Evolutionary conservation across 2,113 vertebrate genomes (phyloP).

Genomic region (Sceloporus undulatus): DNA sequence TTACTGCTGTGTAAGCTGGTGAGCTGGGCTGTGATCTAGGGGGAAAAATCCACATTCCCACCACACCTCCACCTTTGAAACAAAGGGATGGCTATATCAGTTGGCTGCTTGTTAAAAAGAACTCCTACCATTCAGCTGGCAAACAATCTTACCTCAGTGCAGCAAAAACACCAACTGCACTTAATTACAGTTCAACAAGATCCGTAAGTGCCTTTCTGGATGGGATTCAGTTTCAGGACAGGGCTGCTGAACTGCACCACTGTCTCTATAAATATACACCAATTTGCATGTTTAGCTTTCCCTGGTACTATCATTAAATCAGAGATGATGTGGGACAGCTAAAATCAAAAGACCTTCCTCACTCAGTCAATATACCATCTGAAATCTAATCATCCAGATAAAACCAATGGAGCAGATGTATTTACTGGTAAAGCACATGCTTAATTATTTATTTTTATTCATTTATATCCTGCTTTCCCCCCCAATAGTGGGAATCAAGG

Average conservation of each 20-base stretch:
- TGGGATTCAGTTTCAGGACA: slow-evolving; percentile 13
- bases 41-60: not conserved
- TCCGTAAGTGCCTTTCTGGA: slow-evolving; percentile 21
- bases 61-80: not conserved
- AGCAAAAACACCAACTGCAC: not conserved
- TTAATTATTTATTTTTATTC: not conserved
- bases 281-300: slow-evolving; percentile 14
- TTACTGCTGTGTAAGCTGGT: not conserved
- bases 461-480: too few relatives aligned
- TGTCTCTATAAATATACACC: not conserved
- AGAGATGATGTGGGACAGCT: not conserved
- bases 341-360: not conserved
- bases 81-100: not conserved
- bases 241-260: not conserved
- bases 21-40: not conserved
- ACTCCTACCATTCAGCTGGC: not conserved
- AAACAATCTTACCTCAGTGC: not conserved
- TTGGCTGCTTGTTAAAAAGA: not conserved
- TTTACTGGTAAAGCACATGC: not conserved
- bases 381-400: not conserved
- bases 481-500: not conserved
- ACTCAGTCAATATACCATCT: not conserved
- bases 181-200: not conserved
- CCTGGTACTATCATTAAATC: not conserved
- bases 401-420: not conserved